Base-by-base conservation (phyloP, 1,140 invertebrate genomes). In the Drepana arcuata region DNA sequence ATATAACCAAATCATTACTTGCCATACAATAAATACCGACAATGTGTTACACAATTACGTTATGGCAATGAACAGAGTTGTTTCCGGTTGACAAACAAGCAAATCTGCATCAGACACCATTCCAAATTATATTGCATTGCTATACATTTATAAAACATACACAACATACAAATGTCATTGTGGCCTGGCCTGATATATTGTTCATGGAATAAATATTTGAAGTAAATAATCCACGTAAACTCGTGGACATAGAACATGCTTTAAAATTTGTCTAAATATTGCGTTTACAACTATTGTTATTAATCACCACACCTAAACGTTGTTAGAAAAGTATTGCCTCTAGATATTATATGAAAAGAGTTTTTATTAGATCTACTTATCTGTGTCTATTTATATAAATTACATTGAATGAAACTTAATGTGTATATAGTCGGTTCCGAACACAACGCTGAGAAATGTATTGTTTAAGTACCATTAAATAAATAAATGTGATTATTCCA, bases 261-360 rank as follows among this genome's bases (percentile, higher is more conserved):
- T 62, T 55, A 56, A 66, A 66, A 65, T 53, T 69, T 66, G 40
- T 69, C 64, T 74, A 78, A 73, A 72, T 60, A 70, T 71, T 67
- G 63, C 61, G 43, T 59, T 72, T 70, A 72, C 56, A 63, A 64
- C 59, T 78, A 74, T 72, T 70, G 63, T 71, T 74, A 58, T 63
- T 63, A 64, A 61, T 67, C 53, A 56, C 46, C 73, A 72, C 68
- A 65, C 65, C 68, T 78, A 77, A 58, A 70, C 63, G 64, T 71
- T 66, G 59, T 78, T 73, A 75, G 60, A 71, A 77, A 74, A 75
- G 68, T 81, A 78, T 73, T 77, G 77, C 67, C 72, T 71, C 68
- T 81, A 78, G 68, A 55, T 62, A 59, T 71, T 62, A 74, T 51
- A 71, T 55, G 61, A 59, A 67, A 61, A 64, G 65, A 69, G 56